Evolutionary conservation across 2,797 vertebrate species (phyloP), one percentile per base, ranked within the genome.

Genomic region (Pseudocheirus occidentalis): DNA sequence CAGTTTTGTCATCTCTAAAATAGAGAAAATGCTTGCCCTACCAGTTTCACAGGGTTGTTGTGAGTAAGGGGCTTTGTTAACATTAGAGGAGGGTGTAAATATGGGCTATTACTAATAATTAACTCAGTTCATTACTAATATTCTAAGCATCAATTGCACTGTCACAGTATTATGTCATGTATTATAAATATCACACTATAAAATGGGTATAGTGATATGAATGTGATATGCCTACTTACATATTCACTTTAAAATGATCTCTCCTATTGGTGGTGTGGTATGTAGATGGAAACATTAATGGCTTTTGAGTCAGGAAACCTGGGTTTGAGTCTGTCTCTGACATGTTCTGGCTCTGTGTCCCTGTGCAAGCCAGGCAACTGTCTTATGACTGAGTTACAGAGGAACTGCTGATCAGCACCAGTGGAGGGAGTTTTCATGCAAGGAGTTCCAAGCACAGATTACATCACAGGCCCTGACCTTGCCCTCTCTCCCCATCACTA

Each of bases 1-100:
- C 34, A 90, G 50, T 90, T 93, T 94, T 62, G 27, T 97, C 55
- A 53, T 59, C 90, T 58, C 52, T 59, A 58, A 96, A 94, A 66
- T 12, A 18, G 40, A 53, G 55, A 59, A 57, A 55, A 93, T 81
- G 91, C 91, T 27, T 89, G 54, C 57, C 52, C 55, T 57, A 54
- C 57, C 27, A 13, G 57, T 54, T 90, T 94, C 11, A 92, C 55
- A 95, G 90, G 81, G 9, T 95, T 94, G 0, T n/a, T 56, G 55
- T 73, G 81, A 93, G 93, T 73, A 94, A 81, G 16, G n/a, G 21
- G 66, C 66, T 81, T 81, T 40, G 3, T 81, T 46, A 24, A 46
- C 21, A 9, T 40, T 46, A 81, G n/a, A 81, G 16, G 9, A 21
- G n/a, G n/a, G 10, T 46, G n/a, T 21, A 46, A 40, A 81, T 9